phyloP scores from a whole-genome alignment of 2,113 vertebrate species.

The Diadophis punctatus region DNA sequence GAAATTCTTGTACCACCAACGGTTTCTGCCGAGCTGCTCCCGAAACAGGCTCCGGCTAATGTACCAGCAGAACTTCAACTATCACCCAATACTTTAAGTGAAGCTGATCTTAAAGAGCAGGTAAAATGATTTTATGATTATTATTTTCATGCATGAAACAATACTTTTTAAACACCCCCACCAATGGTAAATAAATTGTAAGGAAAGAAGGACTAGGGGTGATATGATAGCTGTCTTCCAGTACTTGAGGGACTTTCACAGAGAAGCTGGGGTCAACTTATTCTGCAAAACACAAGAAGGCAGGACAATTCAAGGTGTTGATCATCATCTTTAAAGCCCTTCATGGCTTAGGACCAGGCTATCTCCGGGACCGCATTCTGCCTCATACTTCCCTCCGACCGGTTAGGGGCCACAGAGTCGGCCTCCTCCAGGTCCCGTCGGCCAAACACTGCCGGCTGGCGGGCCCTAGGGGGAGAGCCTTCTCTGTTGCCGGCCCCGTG shows the following conservation, averaged over 20 bases:
- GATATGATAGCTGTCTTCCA: background rate
- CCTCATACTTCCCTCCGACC: too few relatives aligned
- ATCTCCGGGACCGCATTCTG: too few relatives aligned
- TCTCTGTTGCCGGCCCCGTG: too few relatives aligned
- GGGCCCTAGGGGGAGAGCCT: too few relatives aligned
- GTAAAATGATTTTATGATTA: constrained; percentile 37
- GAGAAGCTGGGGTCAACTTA: background rate
- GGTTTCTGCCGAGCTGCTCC: constrained; percentile 49
- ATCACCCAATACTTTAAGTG: constrained; percentile 17
- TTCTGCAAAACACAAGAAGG: too few relatives aligned
- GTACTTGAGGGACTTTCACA: background rate
- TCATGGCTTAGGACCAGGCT: too few relatives aligned
- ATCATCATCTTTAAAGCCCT: too few relatives aligned
- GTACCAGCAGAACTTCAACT: constrained; percentile 9
- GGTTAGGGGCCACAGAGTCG: too few relatives aligned
- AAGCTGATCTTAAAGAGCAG: constrained; percentile 49
- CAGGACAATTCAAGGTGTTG: too few relatives aligned
- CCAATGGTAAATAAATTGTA: background rate
- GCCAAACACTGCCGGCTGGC: too few relatives aligned
- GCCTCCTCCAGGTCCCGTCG: too few relatives aligned
- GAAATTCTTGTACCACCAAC: constrained; percentile 55
- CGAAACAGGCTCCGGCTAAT: constrained; percentile 47
- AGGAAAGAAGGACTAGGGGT: background rate
- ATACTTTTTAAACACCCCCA: background rate
- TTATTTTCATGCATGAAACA: background rate